Evolutionary conservation across 2,797 vertebrate genomes (phyloP).

Genomic region (Semotilus atromaculatus): DNA sequence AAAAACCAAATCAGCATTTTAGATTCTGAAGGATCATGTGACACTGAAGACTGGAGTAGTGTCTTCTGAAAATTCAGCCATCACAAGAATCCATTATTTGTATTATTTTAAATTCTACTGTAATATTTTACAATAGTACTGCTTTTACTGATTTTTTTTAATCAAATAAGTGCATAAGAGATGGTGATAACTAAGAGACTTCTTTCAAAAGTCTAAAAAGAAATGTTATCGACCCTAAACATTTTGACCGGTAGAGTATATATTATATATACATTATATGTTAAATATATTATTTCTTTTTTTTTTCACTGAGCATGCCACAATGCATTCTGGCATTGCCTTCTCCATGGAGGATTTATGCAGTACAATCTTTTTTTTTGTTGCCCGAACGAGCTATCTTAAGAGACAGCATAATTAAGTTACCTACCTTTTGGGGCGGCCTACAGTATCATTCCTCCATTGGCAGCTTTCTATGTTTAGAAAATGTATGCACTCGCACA

Average conservation of each 20-base stretch:
- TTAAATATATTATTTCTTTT: neutral
- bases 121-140: neutral
- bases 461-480: slow-evolving; percentile 23
- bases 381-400: neutral
- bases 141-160: neutral
- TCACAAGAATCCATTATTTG: rapidly evolving
- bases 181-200: neutral
- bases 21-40: neutral
- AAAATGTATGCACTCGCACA: slow-evolving; percentile 5
- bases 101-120: neutral
- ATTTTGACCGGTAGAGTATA: neutral
- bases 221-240: neutral
- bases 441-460: neutral
- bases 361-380: slow-evolving; percentile 12
- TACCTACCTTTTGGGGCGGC: slow-evolving; percentile 4
- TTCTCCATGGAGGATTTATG: neutral
- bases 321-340: neutral
- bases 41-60: neutral
- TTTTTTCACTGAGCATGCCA: neutral
- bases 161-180: neutral
- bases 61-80: neutral
- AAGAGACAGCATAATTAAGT: slow-evolving; percentile 36
- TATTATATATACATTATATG: neutral
- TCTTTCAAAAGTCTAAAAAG: neutral
- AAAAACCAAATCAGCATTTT: neutral